These are phyloP conservation scores for Acrossocheilus fasciatus DNA, from an alignment of 2,797 vertebrate genomes.

Conservation along the genomic window DNA sequence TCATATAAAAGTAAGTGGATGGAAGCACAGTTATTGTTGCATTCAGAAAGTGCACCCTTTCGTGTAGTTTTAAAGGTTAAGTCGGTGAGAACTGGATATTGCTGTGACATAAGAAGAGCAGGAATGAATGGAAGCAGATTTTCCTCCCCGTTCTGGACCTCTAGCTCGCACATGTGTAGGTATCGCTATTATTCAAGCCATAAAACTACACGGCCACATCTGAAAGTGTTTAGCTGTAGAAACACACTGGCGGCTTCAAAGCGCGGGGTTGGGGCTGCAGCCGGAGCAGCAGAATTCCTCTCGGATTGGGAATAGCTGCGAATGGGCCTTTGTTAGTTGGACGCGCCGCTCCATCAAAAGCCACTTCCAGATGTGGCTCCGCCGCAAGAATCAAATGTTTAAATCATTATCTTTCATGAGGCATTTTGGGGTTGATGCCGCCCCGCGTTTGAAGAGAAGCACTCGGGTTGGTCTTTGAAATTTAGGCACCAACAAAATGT, in stretches of 20 bases:
- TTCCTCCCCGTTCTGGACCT: constrained; percentile 74
- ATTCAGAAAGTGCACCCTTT: neutral
- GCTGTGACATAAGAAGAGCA: constrained; percentile 17
- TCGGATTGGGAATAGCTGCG: constrained; percentile 71
- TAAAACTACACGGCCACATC: constrained; percentile 82
- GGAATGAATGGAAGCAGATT: neutral
- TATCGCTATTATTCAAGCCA: constrained; percentile 80
- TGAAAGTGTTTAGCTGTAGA: constrained; percentile 85
- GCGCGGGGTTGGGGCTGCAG: constrained; percentile 70
- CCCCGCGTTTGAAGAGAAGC: neutral
- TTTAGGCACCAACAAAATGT: neutral
- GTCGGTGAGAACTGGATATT: neutral
- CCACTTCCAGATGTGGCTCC: constrained; percentile 56
- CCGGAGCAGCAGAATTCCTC: constrained; percentile 74
- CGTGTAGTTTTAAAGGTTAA: neutral
- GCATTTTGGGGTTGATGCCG: neutral
- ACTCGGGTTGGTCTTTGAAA: constrained; percentile 17
- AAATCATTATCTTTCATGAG: constrained; percentile 19
- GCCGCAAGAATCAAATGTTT: neutral
- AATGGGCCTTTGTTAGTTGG: constrained; percentile 75
- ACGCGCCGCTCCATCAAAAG: constrained; percentile 70
- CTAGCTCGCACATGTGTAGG: constrained; percentile 80
- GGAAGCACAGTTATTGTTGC: neutral
- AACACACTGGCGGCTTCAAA: constrained; percentile 83
- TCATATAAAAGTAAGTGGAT: neutral